These are phyloP conservation scores for Xyrichtys novacula DNA, from an alignment of 2,797 vertebrate genomes.

Conservation along the genomic window DNA sequence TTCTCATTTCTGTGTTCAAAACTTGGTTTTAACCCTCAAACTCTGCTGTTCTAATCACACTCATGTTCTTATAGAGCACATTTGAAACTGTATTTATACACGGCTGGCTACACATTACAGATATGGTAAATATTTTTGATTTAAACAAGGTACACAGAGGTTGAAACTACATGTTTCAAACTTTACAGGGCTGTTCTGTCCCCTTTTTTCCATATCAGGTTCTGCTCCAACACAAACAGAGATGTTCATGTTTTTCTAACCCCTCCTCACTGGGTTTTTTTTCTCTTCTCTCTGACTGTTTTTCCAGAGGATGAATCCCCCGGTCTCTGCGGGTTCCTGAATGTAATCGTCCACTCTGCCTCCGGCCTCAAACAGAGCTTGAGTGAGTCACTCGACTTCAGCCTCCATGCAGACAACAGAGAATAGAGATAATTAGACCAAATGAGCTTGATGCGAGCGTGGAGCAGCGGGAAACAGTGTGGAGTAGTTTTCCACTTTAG, in stretches of 20 bases:
- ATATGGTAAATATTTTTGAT: constrained; percentile 27
- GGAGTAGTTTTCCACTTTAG: neutral
- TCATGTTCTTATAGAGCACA: no score
- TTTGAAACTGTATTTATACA: neutral
- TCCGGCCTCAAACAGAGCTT: constrained; percentile 97
- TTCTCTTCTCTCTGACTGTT: constrained; percentile 49
- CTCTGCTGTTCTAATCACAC: no score
- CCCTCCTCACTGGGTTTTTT: constrained; percentile 21
- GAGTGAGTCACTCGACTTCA: constrained; percentile 87
- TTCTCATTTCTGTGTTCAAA: fast-evolving
- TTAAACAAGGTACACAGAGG: constrained; percentile 4
- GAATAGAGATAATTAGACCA: constrained; percentile 24
- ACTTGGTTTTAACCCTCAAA: neutral
- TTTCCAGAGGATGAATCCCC: constrained; percentile 94
- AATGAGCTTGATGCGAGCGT: constrained; percentile 20
- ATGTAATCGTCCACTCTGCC: constrained; percentile 98
- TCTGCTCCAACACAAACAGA: constrained; percentile 64
- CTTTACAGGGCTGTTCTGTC: constrained; percentile 20
- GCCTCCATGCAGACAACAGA: constrained; percentile 28
- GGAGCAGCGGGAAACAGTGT: constrained; percentile 12
- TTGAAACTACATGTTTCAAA: constrained; percentile 33
- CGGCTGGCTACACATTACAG: neutral
- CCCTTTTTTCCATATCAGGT: constrained; percentile 42
- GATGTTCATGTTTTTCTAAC: constrained; percentile 62
- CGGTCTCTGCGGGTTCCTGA: constrained; percentile 96